Evolutionary conservation across 2,113 vertebrate genomes (phyloP).

Genomic region (Merops nubicus): DNA sequence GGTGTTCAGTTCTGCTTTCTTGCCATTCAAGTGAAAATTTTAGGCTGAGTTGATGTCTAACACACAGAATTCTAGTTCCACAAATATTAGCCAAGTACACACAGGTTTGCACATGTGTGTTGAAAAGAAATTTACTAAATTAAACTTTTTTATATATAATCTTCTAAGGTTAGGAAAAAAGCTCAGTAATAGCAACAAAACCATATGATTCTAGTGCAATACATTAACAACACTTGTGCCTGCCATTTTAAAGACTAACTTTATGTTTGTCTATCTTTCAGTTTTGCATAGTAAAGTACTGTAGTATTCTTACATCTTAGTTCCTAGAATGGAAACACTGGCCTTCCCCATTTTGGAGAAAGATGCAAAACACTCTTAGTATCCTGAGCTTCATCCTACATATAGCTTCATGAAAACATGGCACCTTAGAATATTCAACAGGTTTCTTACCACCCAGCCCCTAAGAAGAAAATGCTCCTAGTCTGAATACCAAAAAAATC

Average conservation of each 20-base stretch:
- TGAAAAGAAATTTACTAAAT: not conserved
- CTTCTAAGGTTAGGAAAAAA: not conserved
- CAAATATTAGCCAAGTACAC: slow-evolving; percentile 4
- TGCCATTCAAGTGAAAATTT: not conserved
- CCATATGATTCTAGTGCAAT: not conserved
- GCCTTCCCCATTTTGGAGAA: not conserved
- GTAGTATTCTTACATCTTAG: not conserved
- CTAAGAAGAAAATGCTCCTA: not conserved
- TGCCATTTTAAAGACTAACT: slow-evolving; percentile 13
- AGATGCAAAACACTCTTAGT: not conserved
- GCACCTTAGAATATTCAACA: not conserved
- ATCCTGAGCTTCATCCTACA: slow-evolving; percentile 18
- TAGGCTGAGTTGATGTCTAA: not conserved
- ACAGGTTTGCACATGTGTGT: too few relatives aligned
- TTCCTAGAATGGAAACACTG: not conserved
- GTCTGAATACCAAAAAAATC: not conserved
- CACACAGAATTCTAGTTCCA: not conserved
- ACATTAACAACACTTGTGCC: not conserved
- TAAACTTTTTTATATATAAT: not conserved
- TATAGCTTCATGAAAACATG: not conserved
- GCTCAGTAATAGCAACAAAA: not conserved
- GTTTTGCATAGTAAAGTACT: slow-evolving; percentile 11
- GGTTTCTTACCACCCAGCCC: not conserved
- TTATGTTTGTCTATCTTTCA: not conserved
- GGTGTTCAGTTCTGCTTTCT: not conserved